Base-by-base conservation (phyloP, 2,113 vertebrate species). In the Sula dactylatra region DNA sequence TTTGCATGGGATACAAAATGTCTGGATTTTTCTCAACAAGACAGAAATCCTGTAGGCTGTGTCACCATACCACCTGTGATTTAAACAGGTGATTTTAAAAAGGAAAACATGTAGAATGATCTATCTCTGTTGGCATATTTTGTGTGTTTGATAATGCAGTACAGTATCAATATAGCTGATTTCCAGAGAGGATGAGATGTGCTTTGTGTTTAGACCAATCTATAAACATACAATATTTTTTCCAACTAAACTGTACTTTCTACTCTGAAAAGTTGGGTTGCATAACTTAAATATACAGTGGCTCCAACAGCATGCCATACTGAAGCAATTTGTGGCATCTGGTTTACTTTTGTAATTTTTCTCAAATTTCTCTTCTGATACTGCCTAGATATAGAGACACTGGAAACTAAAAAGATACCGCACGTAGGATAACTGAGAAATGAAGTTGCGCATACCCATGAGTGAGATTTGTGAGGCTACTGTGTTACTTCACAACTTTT, bases 81-180 rank as follows among this genome's bases (percentile, higher is more conserved):
- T 86, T 89, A 86, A 86, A 82, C 34, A 40, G 12, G 16, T 95
- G 80, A 74, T 91, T 95, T 96, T 58, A 31, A n/a, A 24, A 62
- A 67, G 54, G 5, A 71, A n/a, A 88, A 38, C 50, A 31, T 52
- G 13, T 2, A 38, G 26, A 31, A 58, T 32, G 4, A 73, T 86
- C 26, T 40, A 3, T 47, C 22, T 88, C 40, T 54, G 34, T 66
- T 76, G 79, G 45, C 22, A 54, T 52, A 38, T 54, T 92, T 72
- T 81, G 44, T 90, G 31, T 77, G 49, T 44, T 36, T 66, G 52
- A 76, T 76, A 74, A 47, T 69, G 38, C 0, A 0, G 36, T 70
- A 18, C 10, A 14, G 16, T 88, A 45, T 82, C 88, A 74, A 50
- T 94, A 78, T 70, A 77, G 71, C 40, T 74, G 34, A 74, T 88